Base-by-base conservation (phyloP, 2,797 vertebrate species). In the Sciaenops ocellatus region DNA sequence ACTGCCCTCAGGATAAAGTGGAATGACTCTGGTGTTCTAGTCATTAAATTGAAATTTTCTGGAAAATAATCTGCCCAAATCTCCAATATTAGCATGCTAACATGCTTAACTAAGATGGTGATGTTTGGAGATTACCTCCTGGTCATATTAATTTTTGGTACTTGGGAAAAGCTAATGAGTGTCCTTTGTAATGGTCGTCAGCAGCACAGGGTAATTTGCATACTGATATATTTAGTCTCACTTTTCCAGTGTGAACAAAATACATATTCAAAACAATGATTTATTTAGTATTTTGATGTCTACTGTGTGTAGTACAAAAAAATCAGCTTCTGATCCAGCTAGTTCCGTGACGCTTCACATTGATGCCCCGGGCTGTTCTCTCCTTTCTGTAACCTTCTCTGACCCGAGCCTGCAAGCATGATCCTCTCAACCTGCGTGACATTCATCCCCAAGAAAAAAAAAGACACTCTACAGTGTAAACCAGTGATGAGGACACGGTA, bases 381-480 rank as follows among this genome's bases (percentile, higher is more conserved):
- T 79, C 57, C 60, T 74, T 62, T 80, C 59, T 69, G 34, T 79
- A 76, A 85, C 71, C 71, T 85, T 55, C 65, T 82, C 77, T 79
- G 77, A 85, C 70, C 61, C 52, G 15, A 76, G 76, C 41, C 68
- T 55, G 17, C 26, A 1, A 80, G 63, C 62, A 65, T 22, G 63
- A 65, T 60, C 50, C 68, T 84, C 55, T 51, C 54, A 48, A 77
- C 62, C 70, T 59, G n/a, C 38, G 34, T 73, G 71, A 84, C 68
- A 80, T 85, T 82, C 22, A 64, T 63, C 46, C 63, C 26, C 28
- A 28, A 55, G 22, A 80, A 60, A 50, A 64, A 82, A 63, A 50
- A 64, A 64, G 1, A 69, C 18, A 61, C 46, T 38, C n/a, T 60
- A 18, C 56, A 11, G 51, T 30, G 9, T 34, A 44, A 57, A 64